These are phyloP conservation scores for Bostrychus sinensis DNA, from an alignment of 2,113 vertebrate species.

Conservation along the genomic window DNA sequence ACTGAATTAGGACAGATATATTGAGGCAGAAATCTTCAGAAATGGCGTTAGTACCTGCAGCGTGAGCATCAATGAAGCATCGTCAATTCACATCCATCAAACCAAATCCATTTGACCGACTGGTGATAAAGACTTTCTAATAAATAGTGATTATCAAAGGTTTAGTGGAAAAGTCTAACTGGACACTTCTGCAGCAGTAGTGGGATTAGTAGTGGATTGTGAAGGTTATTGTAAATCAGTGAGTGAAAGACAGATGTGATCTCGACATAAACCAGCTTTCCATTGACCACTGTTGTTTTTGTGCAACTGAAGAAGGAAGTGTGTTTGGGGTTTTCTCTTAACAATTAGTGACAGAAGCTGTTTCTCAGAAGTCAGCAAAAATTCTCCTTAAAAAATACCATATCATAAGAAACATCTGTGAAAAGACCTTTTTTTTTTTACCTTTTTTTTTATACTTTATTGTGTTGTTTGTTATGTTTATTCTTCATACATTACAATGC, in stretches of 20 bases:
- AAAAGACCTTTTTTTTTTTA: too few species aligned
- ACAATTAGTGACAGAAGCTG: slow-evolving; percentile 14
- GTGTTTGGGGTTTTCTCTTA: slow-evolving; percentile 50
- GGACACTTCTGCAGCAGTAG: slow-evolving; percentile 41
- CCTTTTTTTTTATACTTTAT: too few species aligned
- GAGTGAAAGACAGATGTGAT: slow-evolving; percentile 43
- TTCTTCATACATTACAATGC: too few species aligned
- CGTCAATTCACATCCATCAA: slow-evolving; percentile 67
- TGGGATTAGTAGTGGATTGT: slow-evolving; percentile 53
- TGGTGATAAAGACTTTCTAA: slow-evolving; percentile 76
- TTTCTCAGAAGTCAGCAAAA: slow-evolving; percentile 46
- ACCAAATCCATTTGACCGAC: slow-evolving; percentile 69
- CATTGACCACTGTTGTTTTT: slow-evolving; percentile 52
- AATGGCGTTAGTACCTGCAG: slow-evolving; percentile 75
- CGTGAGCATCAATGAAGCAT: slow-evolving; percentile 50
- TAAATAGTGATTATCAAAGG: slow-evolving; percentile 66
- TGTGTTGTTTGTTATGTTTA: too few species aligned
- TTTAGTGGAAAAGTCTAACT: slow-evolving; percentile 29
- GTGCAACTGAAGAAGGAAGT: slow-evolving; percentile 32
- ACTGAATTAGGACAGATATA: slow-evolving; percentile 73
- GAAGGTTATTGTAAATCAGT: slow-evolving; percentile 57
- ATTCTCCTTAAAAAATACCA: background rate
- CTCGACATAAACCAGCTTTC: slow-evolving; percentile 58
- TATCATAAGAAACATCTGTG: too few species aligned
- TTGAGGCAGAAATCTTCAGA: slow-evolving; percentile 50